A percentile compares a stretch with the other conserved stretches of the same genome.
phyloP scores from a whole-genome alignment of 2,113 vertebrate species.

The Phrynosoma platyrhinos region DNA sequence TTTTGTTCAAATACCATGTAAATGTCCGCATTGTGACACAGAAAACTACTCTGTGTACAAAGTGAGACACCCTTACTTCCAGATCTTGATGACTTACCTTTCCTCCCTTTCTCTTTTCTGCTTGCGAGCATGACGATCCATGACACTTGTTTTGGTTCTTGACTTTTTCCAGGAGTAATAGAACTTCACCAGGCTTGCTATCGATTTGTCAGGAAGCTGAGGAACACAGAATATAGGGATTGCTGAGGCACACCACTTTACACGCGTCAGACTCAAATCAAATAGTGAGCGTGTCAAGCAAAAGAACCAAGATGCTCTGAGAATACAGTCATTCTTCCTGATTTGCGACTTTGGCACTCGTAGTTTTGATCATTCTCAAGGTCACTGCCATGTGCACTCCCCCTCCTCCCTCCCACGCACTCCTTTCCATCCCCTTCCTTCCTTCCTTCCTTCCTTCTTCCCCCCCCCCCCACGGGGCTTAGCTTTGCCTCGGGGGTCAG shows the following conservation, averaged over 20 bases:
- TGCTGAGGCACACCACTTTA: not conserved
- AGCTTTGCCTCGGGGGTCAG: too few relatives aligned
- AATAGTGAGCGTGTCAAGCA: not conserved
- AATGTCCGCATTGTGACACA: not conserved
- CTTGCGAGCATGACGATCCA: conserved; percentile 95
- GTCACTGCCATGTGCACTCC: too few relatives aligned
- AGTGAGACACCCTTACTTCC: not conserved
- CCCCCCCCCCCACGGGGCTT: too few relatives aligned
- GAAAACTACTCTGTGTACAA: not conserved
- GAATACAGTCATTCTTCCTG: not conserved
- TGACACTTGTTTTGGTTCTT: conserved; percentile 95
- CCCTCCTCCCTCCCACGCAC: too few relatives aligned
- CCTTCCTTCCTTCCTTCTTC: too few relatives aligned
- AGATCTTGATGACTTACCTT: conserved; percentile 79
- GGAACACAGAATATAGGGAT: conserved; percentile 61
- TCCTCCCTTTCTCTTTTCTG: conserved; percentile 92
- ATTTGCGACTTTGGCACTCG: too few relatives aligned
- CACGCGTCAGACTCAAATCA: not conserved
- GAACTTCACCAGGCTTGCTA: conserved; percentile 95
- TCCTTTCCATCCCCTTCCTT: too few relatives aligned
- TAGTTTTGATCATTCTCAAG: too few relatives aligned
- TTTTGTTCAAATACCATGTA: not conserved
- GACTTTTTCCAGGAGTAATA: conserved; percentile 99
- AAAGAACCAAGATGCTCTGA: not conserved
- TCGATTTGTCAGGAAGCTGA: conserved; percentile 95